Conservation (phyloP, 2,888 invertebrate species). For the Punctoribates punctum region DNA sequence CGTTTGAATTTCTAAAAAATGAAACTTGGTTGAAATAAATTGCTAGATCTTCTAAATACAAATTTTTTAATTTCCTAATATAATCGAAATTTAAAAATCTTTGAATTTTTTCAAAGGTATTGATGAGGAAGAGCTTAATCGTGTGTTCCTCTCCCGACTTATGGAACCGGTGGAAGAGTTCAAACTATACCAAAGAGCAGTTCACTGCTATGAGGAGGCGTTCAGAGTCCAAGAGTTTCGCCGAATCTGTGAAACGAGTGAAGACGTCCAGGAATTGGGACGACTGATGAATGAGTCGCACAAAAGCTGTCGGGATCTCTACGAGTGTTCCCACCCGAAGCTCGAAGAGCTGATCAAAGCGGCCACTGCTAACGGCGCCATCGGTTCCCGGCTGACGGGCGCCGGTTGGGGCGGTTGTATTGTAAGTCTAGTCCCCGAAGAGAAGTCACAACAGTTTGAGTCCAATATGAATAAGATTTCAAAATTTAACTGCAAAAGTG, state of each 20-base stretch:
- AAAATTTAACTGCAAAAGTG: conserved; percentile 61
- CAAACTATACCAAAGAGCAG: conserved; percentile 76
- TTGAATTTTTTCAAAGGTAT: too few species aligned
- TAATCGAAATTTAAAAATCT: too few species aligned
- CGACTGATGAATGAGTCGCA: conserved; percentile 84
- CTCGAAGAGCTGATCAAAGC: conserved; percentile 73
- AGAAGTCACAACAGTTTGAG: conserved; percentile 64
- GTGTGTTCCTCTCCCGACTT: conserved; percentile 57
- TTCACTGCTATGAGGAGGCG: conserved; percentile 67
- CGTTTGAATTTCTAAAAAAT: too few species aligned
- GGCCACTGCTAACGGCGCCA: conserved; percentile 62
- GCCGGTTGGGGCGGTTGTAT: conserved; percentile 98
- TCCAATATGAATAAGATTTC: conserved; percentile 66
- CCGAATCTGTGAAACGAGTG: conserved; percentile 58
- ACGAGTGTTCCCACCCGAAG: conserved; percentile 87
- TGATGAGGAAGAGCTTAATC: conserved; percentile 61
- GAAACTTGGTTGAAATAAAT: too few species aligned
- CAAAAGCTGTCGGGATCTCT: conserved; percentile 72
- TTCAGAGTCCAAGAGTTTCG: conserved; percentile 74
- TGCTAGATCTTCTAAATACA: too few species aligned
- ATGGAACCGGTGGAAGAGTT: conserved; percentile 50
- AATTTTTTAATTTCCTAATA: too few species aligned
- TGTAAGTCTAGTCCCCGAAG: conserved; percentile 72
- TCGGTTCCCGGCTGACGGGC: conserved; percentile 90
- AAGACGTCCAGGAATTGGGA: conserved; percentile 64